These are phyloP conservation scores for Cantharis nigra DNA, from an alignment of 2,888 invertebrate genomes.

Conservation along the genomic window DNA sequence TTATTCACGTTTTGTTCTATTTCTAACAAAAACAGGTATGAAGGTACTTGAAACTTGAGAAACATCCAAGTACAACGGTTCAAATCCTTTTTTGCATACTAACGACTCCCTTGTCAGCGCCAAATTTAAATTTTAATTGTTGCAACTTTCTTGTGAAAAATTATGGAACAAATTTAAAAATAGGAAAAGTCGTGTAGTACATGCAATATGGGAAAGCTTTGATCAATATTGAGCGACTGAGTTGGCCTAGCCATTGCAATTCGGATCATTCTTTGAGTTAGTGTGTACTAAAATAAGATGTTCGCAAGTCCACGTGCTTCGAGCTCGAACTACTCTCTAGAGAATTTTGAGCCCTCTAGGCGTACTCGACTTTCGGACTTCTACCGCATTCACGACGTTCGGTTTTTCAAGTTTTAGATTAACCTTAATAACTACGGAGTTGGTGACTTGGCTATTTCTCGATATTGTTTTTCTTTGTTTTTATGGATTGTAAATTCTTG, in stretches of 20 bases:
- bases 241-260: conserved; percentile 38
- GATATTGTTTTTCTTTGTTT: not conserved
- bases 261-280: conserved; percentile 41
- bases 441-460: conserved; percentile 12
- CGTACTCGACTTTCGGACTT: conserved; percentile 32
- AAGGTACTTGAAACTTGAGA: not conserved
- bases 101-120: not conserved
- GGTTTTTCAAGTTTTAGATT: conserved; percentile 20
- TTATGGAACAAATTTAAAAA: conserved; percentile 8
- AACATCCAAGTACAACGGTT: not conserved
- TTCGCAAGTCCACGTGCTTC: conserved; percentile 42
- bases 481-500: not conserved
- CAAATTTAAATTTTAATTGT: conserved; percentile 4
- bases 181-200: conserved; percentile 25
- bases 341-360: conserved; percentile 32
- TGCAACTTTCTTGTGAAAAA: not conserved
- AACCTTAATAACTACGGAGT: conserved; percentile 23
- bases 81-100: not conserved
- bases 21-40: not conserved
- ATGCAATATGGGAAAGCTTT: not conserved
- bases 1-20: not conserved
- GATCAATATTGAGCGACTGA: conserved; percentile 35
- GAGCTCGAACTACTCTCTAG: conserved; percentile 36
- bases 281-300: conserved; percentile 45
- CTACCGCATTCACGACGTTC: conserved; percentile 24